These are phyloP conservation scores for Cliona cf. orientalis DNA, from an alignment of 37 sponge, comb jelly and placozoan genomes.

Conservation along the genomic window DNA sequence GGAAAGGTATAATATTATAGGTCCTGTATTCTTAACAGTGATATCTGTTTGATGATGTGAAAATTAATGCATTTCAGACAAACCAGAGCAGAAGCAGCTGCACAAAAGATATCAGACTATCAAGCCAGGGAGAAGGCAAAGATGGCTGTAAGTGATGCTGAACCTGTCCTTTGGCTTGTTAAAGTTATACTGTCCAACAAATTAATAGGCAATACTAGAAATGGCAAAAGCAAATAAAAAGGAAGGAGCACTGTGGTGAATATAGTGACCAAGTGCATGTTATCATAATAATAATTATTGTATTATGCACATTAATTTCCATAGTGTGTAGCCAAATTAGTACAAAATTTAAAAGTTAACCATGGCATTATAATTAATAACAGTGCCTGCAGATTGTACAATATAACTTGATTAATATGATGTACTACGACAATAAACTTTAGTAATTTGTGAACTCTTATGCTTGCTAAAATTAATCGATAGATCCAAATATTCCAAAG, in stretches of 20 bases:
- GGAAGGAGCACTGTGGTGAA: constrained; percentile 80
- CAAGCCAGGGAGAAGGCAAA: constrained; percentile 80
- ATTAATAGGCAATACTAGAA: constrained; percentile 74
- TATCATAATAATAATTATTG: not conserved
- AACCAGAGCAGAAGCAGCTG: constrained; percentile 58
- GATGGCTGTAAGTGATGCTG: constrained; percentile 56
- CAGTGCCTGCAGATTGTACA: too few relatives aligned
- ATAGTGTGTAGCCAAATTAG: too few relatives aligned
- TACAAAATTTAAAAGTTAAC: too few relatives aligned
- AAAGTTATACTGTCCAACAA: not conserved
- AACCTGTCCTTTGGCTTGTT: too few relatives aligned
- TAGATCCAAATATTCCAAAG: too few relatives aligned
- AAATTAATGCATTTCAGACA: constrained; percentile 30
- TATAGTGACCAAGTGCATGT: not conserved
- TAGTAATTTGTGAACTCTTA: too few relatives aligned
- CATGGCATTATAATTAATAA: too few relatives aligned
- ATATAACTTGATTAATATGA: too few relatives aligned
- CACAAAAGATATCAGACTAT: constrained; percentile 71
- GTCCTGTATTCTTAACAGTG: not conserved
- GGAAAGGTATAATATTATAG: constrained; percentile 3
- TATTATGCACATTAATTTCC: too few relatives aligned
- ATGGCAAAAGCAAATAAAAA: constrained; percentile 82
- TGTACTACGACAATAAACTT: too few relatives aligned
- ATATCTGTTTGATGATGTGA: not conserved
- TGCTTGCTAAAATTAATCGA: too few relatives aligned